Conservation (phyloP, 2,797 vertebrate species). For the Vireo griseus region DNA sequence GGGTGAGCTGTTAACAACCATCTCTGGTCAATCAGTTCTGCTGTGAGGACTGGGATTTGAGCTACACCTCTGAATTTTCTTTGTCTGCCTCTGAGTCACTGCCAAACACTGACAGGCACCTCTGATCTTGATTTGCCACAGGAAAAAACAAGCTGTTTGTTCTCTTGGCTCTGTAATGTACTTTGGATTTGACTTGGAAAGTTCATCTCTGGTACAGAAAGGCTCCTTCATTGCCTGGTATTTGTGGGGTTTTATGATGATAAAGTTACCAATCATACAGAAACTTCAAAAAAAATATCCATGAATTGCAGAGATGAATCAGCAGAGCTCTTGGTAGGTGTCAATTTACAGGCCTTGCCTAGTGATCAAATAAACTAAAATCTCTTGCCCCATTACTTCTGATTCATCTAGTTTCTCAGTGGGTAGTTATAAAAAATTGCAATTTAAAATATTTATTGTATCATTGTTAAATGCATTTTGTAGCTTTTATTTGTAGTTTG, state of each 20-base stretch:
- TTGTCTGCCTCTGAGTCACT: background rate
- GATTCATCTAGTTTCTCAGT: background rate
- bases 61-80: background rate
- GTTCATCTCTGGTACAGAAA: background rate
- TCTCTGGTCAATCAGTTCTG: background rate
- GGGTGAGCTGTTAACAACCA: background rate
- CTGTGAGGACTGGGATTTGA: background rate
- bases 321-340: background rate
- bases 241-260: background rate
- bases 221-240: background rate
- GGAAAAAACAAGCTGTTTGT: background rate
- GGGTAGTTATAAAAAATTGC: background rate
- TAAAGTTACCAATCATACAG: background rate
- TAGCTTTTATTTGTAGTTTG: background rate
- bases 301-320: background rate
- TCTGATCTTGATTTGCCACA: background rate
- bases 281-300: background rate
- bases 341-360: background rate
- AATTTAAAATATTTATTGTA: slow-evolving; percentile 9
- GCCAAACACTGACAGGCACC: background rate
- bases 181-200: background rate
- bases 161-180: background rate
- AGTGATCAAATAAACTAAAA: slow-evolving; percentile 1
- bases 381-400: background rate
- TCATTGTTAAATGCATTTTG: background rate